Conservation (phyloP, 2,888 invertebrate species). For the Alloscopus bannaensis region DNA sequence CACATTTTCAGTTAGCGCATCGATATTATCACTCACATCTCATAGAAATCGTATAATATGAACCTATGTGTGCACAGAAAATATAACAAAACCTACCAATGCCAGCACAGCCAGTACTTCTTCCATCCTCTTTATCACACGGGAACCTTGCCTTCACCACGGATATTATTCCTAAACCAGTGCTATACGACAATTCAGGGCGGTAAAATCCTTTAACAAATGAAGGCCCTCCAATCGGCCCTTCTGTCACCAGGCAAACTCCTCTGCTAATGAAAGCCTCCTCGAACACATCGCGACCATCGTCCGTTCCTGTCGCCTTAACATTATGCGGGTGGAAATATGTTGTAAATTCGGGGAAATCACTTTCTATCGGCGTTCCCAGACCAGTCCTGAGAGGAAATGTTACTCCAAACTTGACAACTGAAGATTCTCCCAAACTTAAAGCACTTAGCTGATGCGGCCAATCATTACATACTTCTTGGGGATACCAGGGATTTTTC, state of each 20-base stretch:
- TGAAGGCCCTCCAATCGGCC: constrained; percentile 71
- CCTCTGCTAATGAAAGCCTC: constrained; percentile 69
- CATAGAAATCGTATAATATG: too few species aligned
- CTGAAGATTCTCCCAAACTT: constrained; percentile 70
- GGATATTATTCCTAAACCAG: constrained; percentile 67
- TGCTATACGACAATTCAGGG: constrained; percentile 70
- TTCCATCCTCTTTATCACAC: constrained; percentile 27
- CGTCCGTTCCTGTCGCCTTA: too few species aligned
- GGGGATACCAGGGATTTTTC: constrained; percentile 71
- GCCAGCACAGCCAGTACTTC: constrained; percentile 7
- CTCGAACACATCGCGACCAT: too few species aligned
- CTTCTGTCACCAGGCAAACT: constrained; percentile 67
- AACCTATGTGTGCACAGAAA: too few species aligned
- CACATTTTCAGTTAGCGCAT: background rate
- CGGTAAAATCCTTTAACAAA: constrained; percentile 70
- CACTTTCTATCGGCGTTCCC: constrained; percentile 58
- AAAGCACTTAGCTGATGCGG: constrained; percentile 71
- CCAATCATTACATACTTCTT: constrained; percentile 71
- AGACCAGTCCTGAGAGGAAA: constrained; percentile 70
- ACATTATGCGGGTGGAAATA: constrained; percentile 29
- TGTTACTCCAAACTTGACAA: constrained; percentile 70
- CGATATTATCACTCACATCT: too few species aligned
- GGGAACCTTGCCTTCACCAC: constrained; percentile 67
- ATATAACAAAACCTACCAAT: too few species aligned
- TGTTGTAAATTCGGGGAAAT: constrained; percentile 63